Evolutionary conservation across 2,888 invertebrate genomes (phyloP).

Genomic region (Xestoiulus laeticollis): DNA sequence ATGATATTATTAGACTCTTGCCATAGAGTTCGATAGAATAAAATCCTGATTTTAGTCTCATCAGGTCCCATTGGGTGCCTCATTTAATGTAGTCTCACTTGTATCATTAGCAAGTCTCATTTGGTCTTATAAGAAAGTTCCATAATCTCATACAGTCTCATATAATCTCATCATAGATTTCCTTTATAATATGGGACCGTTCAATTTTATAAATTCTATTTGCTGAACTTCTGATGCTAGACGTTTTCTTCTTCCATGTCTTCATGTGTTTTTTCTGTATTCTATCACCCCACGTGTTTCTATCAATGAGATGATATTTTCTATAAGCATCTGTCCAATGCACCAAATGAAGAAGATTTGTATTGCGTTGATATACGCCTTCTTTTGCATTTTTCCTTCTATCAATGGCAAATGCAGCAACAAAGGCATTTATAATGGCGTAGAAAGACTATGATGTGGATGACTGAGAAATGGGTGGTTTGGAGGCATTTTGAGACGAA

Average conservation of each 20-base stretch:
- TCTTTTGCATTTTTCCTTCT: not conserved
- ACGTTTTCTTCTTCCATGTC: not conserved
- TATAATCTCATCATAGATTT: too few species aligned
- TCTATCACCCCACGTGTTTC: not conserved
- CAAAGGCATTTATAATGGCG: conserved; percentile 7
- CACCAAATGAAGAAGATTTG: not conserved
- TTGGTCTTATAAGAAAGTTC: too few species aligned
- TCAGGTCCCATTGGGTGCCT: too few species aligned
- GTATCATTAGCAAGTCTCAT: too few species aligned
- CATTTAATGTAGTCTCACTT: too few species aligned
- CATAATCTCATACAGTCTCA: too few species aligned
- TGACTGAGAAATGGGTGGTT: conserved; percentile 38
- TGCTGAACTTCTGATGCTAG: too few species aligned
- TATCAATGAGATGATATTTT: not conserved
- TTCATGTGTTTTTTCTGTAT: not conserved
- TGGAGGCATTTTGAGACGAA: conserved; percentile 36
- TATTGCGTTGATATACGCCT: not conserved
- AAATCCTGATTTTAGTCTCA: too few species aligned
- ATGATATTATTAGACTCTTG: too few species aligned
- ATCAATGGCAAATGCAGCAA: not conserved
- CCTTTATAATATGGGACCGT: too few species aligned
- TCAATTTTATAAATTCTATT: too few species aligned
- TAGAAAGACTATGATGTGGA: conserved; percentile 25
- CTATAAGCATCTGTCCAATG: not conserved
- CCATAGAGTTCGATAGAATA: too few species aligned